Base-by-base conservation (phyloP, 2,797 vertebrate species). In the Silurus lanzhouensis region DNA sequence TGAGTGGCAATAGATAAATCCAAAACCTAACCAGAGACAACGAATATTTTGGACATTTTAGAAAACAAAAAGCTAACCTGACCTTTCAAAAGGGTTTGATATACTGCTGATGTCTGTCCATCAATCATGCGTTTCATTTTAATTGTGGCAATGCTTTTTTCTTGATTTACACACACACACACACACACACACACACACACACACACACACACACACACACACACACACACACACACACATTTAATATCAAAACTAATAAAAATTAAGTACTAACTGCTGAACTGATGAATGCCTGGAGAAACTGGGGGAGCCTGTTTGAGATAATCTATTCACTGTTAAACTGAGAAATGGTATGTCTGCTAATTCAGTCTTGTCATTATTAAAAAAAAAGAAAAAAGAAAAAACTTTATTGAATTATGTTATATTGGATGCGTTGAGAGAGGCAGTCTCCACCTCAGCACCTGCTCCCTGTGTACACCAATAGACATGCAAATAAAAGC, bases 401-500 rank as follows among this genome's bases (percentile, higher is more conserved):
- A 48, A 8, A 27, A 5, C 13, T 82, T 78, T 19, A 70, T 82
- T 85, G 15, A 61, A 78, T 86, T 85, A 83, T 25, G 52, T 75
- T 63, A 70, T 88, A 77, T 83, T 74, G 70, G 27, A 48, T 38
- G 76, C 58, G 84, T n/a, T 81, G 81, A 89, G 75, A 60, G 81
- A 84, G 57, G 12, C 10, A 72, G 27, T 46, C 83, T 66, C 81
- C 71, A 25, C 67, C 48, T 63, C 66, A 68, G 78, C 89, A 85
- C 84, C 86, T 81, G 81, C 60, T 85, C 84, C 61, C 60, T 71
- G 15, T 85, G 83, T 55, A 74, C 71, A 77, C 75, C 38, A 52
- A 60, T 68, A 83, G 58, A 70, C 38, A 72, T 48, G 44, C 83
- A 72, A 87, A 85, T 78, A 78, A 77, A 78, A 55, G 19, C 79